Base-by-base conservation (phyloP, 2,888 invertebrate genomes). In the Philhelius pedissequus region DNA sequence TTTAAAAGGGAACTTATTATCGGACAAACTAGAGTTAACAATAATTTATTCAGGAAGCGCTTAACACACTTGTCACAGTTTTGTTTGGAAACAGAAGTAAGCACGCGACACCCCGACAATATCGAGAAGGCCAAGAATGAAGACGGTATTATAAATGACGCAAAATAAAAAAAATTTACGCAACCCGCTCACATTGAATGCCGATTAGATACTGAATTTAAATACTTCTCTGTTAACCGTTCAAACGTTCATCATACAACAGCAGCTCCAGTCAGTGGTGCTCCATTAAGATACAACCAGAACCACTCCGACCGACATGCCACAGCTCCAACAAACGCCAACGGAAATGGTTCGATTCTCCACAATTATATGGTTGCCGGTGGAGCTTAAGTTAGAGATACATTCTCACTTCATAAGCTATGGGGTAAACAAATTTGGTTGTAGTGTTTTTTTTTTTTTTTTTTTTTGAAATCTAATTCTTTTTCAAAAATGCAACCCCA, bases 201-300 rank as follows among this genome's bases (percentile, higher is more conserved):
- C 89, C 89, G 89, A 88, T 90, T 89, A 88, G 88, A 89, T 89
- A 91, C 91, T 91, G 89, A 89, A 86, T 81, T 71, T 38, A 71
- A 80, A 83, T 86, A 64, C 82, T 30, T 45, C 73, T 70, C 82
- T 71, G 82, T 78, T 86, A 82, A 86, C 82, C 82, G 58, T 78
- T 68, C 78, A 82, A 78, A 82, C 86, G 77, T 82, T 74, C 78
- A 80, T 86, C 81, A 80, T 82, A 82, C 76, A 80, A 82, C 82
- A 73, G 52, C 64, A 68, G 58, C 70, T 38, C 68, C 76, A 18
- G 43, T n/a, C n/a, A n/a, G n/a, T n/a, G n/a, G n/a, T 43, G 40
- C 43, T 70, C 69, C 80, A 45, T 73, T 20, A 58, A 38, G 35
- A 27, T 56, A 73, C 78, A 78, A 62, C 71, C 62, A 76, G 27